Evolutionary conservation across 2,113 vertebrate genomes (phyloP), one percentile per base, ranked within the genome.

Genomic region (Rhinopomastus cyanomelas): DNA sequence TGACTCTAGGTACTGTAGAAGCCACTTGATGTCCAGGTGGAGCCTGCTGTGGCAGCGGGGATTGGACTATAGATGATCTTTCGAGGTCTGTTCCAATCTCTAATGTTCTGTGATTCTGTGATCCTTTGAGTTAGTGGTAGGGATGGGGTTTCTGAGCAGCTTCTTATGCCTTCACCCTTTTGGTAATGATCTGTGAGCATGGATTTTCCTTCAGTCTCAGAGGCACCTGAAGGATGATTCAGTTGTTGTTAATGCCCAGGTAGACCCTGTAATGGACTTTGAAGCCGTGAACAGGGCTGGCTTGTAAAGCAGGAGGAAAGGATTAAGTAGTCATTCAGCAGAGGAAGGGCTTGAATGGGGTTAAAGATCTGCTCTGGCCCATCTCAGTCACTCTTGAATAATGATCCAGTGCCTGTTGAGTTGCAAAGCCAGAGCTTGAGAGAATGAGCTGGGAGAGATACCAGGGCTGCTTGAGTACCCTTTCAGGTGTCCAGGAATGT

Each of bases 321-420:
- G 20, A 5, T 42, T 18, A 16, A 53, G 44, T 52, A 78, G n/a
- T 60, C 30, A 3, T 56, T 72, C 11, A 51, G 34, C 72, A 64
- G 61, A 53, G 79, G 51, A 64, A 26, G 46, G 46, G 18, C 18
- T 71, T 52, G 19, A 46, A 9, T 20, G 49, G 23, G 30, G 23
- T 26, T 36, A 19, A 66, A 72, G 19, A n/a, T 66, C 53, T 25
- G 7, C 44, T 49, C 53, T 59, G 67, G 34, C 16, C 56, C 26
- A 4, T n/a, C 60, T 78, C 0, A 0, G 2, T 64, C 44, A 1
- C 62, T 74, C 55, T 18, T 30, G 32, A 26, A 26, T 60, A 5
- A 26, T 1, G 15, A 53, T 60, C 32, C 15, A 34, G 48, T 42
- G 67, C 42, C 6, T 16, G 36, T 8, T 60, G 57, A 29, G 30